Conservation (phyloP, 2,888 invertebrate genomes). For the Aphrophora alni region DNA sequence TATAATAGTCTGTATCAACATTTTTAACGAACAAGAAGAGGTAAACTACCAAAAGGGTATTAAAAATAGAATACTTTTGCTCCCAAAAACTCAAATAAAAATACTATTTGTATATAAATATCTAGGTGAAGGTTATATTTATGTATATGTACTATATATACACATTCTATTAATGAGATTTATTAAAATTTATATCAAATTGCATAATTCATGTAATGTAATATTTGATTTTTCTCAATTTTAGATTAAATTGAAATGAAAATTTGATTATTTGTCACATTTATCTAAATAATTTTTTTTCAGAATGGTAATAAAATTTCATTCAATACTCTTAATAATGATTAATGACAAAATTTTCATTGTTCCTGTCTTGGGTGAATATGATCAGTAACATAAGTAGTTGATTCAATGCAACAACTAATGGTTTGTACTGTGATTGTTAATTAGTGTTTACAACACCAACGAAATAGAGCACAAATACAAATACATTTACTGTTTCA, state of each 20-base stretch:
- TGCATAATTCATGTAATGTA: conserved; percentile 24
- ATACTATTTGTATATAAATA: conserved; percentile 36
- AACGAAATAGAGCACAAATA: not conserved
- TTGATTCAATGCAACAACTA: not conserved
- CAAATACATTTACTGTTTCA: not conserved
- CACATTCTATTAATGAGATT: conserved; percentile 29
- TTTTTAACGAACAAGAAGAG: not conserved
- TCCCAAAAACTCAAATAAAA: conserved; percentile 39
- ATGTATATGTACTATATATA: conserved; percentile 14
- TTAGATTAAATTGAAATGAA: not conserved
- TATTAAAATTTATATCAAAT: conserved; percentile 32
- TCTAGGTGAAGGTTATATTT: conserved; percentile 27
- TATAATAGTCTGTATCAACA: not conserved
- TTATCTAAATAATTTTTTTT: not conserved
- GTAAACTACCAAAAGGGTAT: conserved; percentile 26
- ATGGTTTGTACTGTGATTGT: not conserved
- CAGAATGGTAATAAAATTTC: no score
- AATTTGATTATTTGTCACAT: conserved; percentile 19
- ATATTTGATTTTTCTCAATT: conserved; percentile 30
- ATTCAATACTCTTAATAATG: not conserved
- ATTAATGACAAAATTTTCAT: not conserved
- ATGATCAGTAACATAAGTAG: not conserved
- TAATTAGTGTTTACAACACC: not conserved
- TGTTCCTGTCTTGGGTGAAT: not conserved
- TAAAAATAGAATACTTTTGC: conserved; percentile 38